Conservation (phyloP, 92 coral and sea anemone genomes). For the Phenganax stokvisi region DNA sequence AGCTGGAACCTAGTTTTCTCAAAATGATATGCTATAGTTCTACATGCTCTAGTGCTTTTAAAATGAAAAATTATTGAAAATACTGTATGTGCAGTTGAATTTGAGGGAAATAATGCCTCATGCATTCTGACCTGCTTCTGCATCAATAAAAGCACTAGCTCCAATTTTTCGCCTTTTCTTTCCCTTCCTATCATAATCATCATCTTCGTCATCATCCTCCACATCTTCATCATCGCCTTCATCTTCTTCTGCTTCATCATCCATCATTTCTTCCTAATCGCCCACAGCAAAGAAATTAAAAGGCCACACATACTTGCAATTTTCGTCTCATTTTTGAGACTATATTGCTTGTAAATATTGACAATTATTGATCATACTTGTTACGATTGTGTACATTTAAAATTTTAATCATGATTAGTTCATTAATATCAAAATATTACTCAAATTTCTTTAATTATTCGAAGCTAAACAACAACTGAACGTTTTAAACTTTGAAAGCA, state of each 20-base stretch:
- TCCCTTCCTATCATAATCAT: slow-evolving; percentile 53
- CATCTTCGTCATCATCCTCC: slow-evolving; percentile 73
- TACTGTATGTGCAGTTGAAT: no score
- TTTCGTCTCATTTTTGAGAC: not conserved
- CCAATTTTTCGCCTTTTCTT: slow-evolving; percentile 51
- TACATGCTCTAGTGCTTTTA: no score
- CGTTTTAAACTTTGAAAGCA: no score
- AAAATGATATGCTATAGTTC: no score
- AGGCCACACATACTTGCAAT: not conserved
- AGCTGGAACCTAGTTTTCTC: no score
- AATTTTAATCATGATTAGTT: no score
- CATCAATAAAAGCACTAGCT: slow-evolving; percentile 79
- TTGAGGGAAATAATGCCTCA: not conserved
- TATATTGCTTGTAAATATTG: not conserved
- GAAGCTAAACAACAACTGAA: no score
- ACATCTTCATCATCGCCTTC: slow-evolving; percentile 76
- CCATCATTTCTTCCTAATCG: slow-evolving; percentile 72
- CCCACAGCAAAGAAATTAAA: slow-evolving; percentile 32
- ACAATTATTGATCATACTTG: no score
- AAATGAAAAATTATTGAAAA: no score
- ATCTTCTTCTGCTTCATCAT: slow-evolving; percentile 57
- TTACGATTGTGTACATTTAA: no score
- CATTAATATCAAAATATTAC: no score
- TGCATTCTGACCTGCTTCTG: slow-evolving; percentile 76
- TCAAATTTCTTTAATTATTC: no score